Evolutionary conservation across 2,888 invertebrate species (phyloP).

Genomic region (Chaetoderma sp.): DNA sequence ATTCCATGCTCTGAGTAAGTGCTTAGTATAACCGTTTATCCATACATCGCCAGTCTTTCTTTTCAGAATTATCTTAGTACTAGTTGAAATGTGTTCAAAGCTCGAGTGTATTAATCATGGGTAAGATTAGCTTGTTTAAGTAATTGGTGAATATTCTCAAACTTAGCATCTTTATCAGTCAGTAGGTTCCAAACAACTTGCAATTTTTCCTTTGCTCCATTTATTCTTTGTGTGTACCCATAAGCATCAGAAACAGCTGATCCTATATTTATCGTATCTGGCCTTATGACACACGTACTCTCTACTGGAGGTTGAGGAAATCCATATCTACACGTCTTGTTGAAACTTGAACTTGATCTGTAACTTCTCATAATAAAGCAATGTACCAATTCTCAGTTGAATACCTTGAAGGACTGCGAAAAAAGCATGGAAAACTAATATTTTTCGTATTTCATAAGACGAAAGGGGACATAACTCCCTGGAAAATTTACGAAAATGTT

Average conservation of each 20-base stretch:
- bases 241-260: background rate
- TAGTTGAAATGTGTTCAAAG: conserved; percentile 21
- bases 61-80: conserved; percentile 19
- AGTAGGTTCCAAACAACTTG: conserved; percentile 11
- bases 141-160: background rate
- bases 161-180: background rate
- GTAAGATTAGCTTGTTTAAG: too few relatives aligned
- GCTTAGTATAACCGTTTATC: conserved; percentile 35
- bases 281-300: conserved; percentile 21
- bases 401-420: too few relatives aligned
- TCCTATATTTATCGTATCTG: background rate
- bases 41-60: conserved; percentile 23
- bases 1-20: conserved; percentile 31
- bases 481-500: too few relatives aligned
- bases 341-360: too few relatives aligned
- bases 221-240: conserved; percentile 7
- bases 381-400: too few relatives aligned
- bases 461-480: too few relatives aligned
- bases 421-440: too few relatives aligned
- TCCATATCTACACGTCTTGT: conserved; percentile 27
- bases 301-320: conserved; percentile 32
- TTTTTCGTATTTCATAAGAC: too few relatives aligned
- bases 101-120: too few relatives aligned
- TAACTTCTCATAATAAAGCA: too few relatives aligned
- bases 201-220: conserved; percentile 9